A percentile compares a stretch with the other conserved stretches of the same genome.
These are phyloP conservation scores for Nannobrachium achirus DNA, from an alignment of 2,113 vertebrate species.

Conservation along the genomic window DNA sequence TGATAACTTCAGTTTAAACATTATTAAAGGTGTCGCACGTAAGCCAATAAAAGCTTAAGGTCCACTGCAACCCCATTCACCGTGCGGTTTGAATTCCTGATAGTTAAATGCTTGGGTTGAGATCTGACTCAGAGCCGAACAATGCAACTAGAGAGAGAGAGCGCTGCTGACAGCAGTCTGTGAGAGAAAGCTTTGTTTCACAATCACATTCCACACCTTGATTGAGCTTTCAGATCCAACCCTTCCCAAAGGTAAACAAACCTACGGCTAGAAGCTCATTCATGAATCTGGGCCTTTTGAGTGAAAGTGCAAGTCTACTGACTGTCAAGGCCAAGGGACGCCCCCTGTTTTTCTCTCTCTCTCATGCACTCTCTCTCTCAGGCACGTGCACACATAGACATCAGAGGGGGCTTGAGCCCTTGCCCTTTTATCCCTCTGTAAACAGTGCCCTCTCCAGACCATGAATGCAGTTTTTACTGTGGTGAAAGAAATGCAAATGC, in stretches of 20 bases:
- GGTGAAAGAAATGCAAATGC: no score
- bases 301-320: constrained; percentile 62
- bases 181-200: constrained; percentile 38
- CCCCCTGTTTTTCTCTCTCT: constrained; percentile 21
- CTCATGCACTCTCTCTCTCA: constrained; percentile 2
- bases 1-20: not conserved
- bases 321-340: constrained; percentile 61
- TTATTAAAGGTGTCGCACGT: constrained; percentile 1
- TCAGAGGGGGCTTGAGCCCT: no score
- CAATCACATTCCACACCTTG: constrained; percentile 48
- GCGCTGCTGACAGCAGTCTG: constrained; percentile 9
- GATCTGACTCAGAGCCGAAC: constrained; percentile 25
- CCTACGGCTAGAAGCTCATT: constrained; percentile 58
- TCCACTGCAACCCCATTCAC: not conserved
- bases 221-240: constrained; percentile 28
- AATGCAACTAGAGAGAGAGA: no score
- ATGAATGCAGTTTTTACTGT: no score
- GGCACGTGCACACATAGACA: no score
- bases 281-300: constrained; percentile 55
- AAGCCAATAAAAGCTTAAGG: not conserved
- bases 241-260: constrained; percentile 54
- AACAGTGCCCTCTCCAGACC: no score
- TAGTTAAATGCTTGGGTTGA: constrained; percentile 21
- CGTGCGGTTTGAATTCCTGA: not conserved
- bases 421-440: no score